phyloP scores from a whole-genome alignment of 2,888 invertebrate species.

The Dione vanillae region DNA sequence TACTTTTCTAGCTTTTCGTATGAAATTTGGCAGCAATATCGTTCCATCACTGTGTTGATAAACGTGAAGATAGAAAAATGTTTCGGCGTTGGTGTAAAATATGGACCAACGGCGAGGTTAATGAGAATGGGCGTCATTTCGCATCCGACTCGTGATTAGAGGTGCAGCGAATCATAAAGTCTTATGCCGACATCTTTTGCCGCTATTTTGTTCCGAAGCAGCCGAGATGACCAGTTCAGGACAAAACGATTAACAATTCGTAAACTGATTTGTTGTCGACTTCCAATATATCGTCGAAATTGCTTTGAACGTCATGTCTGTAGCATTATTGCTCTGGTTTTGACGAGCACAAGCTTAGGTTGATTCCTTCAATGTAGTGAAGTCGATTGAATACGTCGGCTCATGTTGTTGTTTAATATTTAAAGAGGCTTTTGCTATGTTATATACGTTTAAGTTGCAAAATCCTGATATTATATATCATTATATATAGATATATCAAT shows the following conservation, averaged over 20 bases:
- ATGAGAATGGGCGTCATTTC: slow-evolving; percentile 76
- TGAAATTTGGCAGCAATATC: slow-evolving; percentile 16
- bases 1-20: not conserved
- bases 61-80: slow-evolving; percentile 55
- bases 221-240: slow-evolving; percentile 53
- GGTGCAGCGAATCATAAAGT: slow-evolving; percentile 73
- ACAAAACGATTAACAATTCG: slow-evolving; percentile 73
- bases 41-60: slow-evolving; percentile 16
- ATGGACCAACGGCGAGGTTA: slow-evolving; percentile 62
- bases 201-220: slow-evolving; percentile 49
- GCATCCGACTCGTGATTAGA: slow-evolving; percentile 63
- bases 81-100: slow-evolving; percentile 63
- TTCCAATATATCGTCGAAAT: slow-evolving; percentile 36
- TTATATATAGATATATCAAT: no score
- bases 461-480: no score
- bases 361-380: slow-evolving; percentile 16
- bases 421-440: no score
- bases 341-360: slow-evolving; percentile 21
- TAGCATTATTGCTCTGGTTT: slow-evolving; percentile 12
- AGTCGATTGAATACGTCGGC: not conserved
- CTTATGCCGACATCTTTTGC: slow-evolving; percentile 53
- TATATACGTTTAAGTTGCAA: no score
- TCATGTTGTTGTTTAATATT: slow-evolving; percentile 14
- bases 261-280: slow-evolving; percentile 70
- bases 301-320: slow-evolving; percentile 26